These are phyloP conservation scores for Origma solitaria DNA, from an alignment of 2,113 vertebrate species.

Conservation along the genomic window DNA sequence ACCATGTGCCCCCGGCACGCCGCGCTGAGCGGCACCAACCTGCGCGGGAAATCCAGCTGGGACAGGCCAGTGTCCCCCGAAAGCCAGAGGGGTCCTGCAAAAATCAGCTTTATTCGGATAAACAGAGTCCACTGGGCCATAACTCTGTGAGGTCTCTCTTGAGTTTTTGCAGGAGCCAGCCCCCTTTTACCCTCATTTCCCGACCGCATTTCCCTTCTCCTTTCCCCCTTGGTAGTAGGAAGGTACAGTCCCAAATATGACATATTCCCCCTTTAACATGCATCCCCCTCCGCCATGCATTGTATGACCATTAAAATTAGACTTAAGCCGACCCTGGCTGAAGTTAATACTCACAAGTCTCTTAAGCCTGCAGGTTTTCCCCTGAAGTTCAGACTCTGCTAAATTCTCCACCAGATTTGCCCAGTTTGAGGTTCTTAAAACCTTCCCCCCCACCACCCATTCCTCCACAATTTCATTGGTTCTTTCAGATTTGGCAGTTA, in stretches of 20 bases:
- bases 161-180: background rate
- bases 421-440: background rate
- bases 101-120: background rate
- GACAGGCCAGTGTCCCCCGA: background rate
- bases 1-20: background rate
- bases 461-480: background rate
- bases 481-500: accelerated
- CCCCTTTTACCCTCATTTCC: background rate
- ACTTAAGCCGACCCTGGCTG: background rate
- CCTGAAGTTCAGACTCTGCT: background rate
- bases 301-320: too few relatives aligned
- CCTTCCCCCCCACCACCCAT: too few relatives aligned
- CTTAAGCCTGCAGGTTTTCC: accelerated
- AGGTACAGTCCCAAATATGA: background rate
- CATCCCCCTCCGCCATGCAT: too few relatives aligned
- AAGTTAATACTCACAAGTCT: background rate
- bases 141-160: background rate
- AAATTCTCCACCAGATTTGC: too few relatives aligned
- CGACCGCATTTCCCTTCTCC: background rate
- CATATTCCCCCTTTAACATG: background rate
- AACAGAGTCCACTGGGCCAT: too few relatives aligned
- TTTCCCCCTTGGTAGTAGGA: background rate
- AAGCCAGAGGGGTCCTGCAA: background rate
- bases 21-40: background rate
- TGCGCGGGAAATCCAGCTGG: background rate